Conservation (phyloP, 2,113 vertebrate genomes). For the Dicerorhinus sumatrensis region DNA sequence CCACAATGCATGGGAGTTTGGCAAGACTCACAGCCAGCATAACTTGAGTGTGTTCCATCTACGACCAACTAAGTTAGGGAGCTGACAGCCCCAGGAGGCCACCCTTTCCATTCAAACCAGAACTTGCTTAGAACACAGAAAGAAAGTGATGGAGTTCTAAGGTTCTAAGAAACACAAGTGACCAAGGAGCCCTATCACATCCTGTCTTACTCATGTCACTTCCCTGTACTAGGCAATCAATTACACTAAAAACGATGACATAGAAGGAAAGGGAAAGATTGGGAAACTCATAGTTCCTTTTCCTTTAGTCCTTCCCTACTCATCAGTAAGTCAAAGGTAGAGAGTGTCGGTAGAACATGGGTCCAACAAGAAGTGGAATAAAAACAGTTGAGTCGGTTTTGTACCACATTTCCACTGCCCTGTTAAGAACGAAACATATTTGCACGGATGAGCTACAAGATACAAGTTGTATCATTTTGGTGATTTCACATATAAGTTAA, state of each 20-base stretch:
- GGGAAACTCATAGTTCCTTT: neutral
- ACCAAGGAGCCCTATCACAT: neutral
- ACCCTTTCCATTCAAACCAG: neutral
- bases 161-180: neutral
- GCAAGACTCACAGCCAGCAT: neutral
- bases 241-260: neutral
- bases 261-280: neutral
- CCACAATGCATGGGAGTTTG: neutral
- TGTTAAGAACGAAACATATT: fast-evolving
- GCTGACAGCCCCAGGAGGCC: neutral
- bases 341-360: too few species aligned
- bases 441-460: neutral
- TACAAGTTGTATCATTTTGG: neutral
- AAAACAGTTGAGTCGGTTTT: neutral
- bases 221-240: neutral
- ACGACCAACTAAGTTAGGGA: fast-evolving
- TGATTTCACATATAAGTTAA: neutral
- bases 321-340: neutral
- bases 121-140: neutral
- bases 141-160: neutral
- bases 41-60: too few species aligned
- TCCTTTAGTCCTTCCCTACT: neutral
- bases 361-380: neutral
- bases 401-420: fast-evolving
- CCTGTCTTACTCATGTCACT: neutral